A percentile compares a stretch with the other conserved stretches of the same genome.
Evolutionary conservation across 1,140 invertebrate species (phyloP).

Genomic region (Hirudo medicinalis): DNA sequence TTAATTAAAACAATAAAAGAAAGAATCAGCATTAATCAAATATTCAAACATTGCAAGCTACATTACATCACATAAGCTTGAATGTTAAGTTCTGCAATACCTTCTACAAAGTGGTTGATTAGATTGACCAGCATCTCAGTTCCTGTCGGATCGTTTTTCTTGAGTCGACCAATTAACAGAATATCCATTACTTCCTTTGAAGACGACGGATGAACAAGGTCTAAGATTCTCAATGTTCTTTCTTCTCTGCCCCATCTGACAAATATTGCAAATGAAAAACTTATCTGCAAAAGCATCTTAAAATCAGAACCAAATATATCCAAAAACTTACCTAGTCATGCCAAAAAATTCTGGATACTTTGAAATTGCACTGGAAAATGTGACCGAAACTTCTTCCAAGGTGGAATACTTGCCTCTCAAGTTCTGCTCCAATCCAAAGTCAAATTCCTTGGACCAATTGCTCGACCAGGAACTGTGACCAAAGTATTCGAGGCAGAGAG

Average conservation of each 20-base stretch:
- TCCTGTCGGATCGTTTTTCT: slow-evolving; percentile 65
- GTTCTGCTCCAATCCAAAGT: slow-evolving; percentile 52
- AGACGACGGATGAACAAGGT: slow-evolving; percentile 9
- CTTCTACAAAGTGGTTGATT: slow-evolving; percentile 59
- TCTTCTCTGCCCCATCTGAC: slow-evolving; percentile 3
- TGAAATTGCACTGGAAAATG: slow-evolving; percentile 54
- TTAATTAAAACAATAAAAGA: no score
- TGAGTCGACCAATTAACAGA: slow-evolving; percentile 65
- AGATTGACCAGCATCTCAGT: slow-evolving; percentile 69
- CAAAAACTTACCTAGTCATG: neutral
- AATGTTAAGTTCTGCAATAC: slow-evolving; percentile 24
- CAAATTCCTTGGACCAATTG: slow-evolving; percentile 63
- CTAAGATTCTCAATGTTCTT: neutral
- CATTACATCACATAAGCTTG: no score
- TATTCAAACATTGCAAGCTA: no score
- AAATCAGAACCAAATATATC: no score
- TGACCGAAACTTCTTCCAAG: slow-evolving; percentile 47
- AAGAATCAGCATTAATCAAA: no score
- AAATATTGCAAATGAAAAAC: no score
- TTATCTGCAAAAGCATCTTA: no score
- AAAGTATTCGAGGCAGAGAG: slow-evolving; percentile 10
- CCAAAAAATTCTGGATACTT: slow-evolving; percentile 44
- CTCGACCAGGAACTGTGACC: slow-evolving; percentile 35
- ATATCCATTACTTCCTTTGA: slow-evolving; percentile 45
- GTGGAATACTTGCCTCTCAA: slow-evolving; percentile 30